Conservation (phyloP, 2,888 invertebrate species). For the Pristionchus maxplancki region DNA sequence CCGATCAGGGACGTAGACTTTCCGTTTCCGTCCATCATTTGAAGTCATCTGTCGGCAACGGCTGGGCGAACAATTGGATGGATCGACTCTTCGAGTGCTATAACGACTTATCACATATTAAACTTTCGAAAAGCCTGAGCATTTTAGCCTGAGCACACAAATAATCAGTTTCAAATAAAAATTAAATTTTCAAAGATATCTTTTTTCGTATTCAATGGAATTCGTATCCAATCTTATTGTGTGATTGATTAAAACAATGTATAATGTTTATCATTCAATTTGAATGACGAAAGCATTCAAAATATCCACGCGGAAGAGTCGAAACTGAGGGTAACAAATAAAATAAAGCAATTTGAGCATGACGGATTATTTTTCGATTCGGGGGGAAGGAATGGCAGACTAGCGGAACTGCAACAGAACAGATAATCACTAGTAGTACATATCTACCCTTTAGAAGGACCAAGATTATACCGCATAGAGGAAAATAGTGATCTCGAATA, state of each 20-base stretch:
- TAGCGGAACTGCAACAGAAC: conserved; percentile 15
- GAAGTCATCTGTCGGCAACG: no score
- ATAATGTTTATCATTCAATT: neutral
- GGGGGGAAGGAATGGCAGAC: conserved; percentile 22
- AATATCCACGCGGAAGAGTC: neutral
- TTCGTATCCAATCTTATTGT: neutral
- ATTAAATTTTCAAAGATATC: neutral
- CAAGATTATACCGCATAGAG: neutral
- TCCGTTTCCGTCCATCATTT: no score
- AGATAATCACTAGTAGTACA: conserved; percentile 16
- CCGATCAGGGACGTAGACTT: no score
- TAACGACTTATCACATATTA: no score
- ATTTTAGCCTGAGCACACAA: no score
- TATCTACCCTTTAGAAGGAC: conserved; percentile 21
- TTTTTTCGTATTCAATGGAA: no score
- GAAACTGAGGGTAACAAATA: neutral
- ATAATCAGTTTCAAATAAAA: neutral
- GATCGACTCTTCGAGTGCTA: no score
- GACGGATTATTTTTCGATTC: neutral
- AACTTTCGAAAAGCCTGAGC: no score
- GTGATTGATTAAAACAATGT: neutral
- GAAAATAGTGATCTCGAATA: conserved; percentile 1
- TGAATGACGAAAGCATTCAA: neutral
- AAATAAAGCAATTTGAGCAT: conserved; percentile 32
- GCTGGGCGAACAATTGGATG: no score